Conservation (phyloP, 2,888 invertebrate species). For the Parochlus steinenii region DNA sequence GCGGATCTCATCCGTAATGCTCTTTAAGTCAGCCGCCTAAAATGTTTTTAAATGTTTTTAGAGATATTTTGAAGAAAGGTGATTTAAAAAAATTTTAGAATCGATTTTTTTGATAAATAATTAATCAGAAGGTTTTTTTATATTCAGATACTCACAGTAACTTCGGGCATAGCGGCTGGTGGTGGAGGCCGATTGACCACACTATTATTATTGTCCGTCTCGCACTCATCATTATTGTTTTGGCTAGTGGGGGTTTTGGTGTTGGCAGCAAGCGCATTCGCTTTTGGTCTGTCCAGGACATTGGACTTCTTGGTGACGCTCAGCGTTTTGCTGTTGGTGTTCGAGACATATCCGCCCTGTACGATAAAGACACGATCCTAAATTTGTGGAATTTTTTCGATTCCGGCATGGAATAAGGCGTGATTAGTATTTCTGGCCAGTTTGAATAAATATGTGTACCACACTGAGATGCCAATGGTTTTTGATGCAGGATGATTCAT, state of each 20-base stretch:
- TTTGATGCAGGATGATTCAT: no score
- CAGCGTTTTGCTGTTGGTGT: conserved; percentile 35
- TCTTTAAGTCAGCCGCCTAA: conserved; percentile 62
- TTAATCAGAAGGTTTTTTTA: neutral
- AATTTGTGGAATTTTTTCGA: conserved; percentile 28
- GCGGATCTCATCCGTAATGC: conserved; percentile 75
- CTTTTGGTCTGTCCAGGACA: conserved; percentile 50
- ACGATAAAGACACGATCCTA: conserved; percentile 50
- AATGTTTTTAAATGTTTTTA: conserved; percentile 12
- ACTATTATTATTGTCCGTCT: conserved; percentile 21
- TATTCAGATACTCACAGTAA: conserved; percentile 25
- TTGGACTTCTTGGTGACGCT: conserved; percentile 65
- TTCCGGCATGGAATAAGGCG: conserved; percentile 19
- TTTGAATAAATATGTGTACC: no score
- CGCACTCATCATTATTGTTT: conserved; percentile 13
- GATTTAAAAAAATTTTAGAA: no score
- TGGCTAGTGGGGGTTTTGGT: conserved; percentile 3
- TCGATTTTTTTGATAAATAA: no score
- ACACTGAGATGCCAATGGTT: no score
- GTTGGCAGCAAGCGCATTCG: conserved; percentile 4
- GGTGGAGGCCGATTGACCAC: conserved; percentile 24
- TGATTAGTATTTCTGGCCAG: no score
- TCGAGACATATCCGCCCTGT: conserved; percentile 47
- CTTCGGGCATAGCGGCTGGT: conserved; percentile 17
- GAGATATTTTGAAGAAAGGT: no score